Evolutionary conservation across 2,113 vertebrate genomes (phyloP), one percentile per base, ranked within the genome.

Genomic region (zebrafish (Danio rerio)): DNA sequence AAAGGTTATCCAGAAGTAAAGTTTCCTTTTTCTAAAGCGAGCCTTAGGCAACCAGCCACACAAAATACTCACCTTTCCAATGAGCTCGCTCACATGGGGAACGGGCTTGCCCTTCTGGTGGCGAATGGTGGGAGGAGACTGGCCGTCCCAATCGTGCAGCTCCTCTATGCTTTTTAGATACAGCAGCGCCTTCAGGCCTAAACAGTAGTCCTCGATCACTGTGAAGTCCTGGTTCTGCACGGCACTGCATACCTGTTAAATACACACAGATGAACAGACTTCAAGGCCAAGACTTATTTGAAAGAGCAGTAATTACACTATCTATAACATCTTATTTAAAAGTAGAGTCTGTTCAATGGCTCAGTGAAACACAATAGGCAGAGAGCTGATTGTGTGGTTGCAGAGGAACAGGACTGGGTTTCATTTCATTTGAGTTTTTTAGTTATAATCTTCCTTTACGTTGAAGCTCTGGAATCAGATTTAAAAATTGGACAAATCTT

Each of bases 81-180:
- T 74, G 53, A 98, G 89, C 4, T 96, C 95, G 81, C 92, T 87
- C 52, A 97, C 84, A 16, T 69, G 88, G 40, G 93, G 94, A 21
- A 96, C 85, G 8, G 95, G 93, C 86, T 98, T 98, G 84, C 97
- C 97, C 86, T 94, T 97, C 90, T 97, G 97, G 81, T 98, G 97
- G 69, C 86, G 65, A 73, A 88, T 42, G 11, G 95, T 96, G 13
- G 93, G 92, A 76, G 96, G 97, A 81, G 96, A 97, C 90, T 98
- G 97, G 8, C 97, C 96, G 1, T 96, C 89, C 96, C 97, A 97
- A 78, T 92, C 92, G 6, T 89, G 81, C 11, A 97, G 92, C 63
- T 97, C 93, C 42, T 95, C 95, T 47, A 97, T 92, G 89, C 94
- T 97, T 90, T 95, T 93, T 80, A 98, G 91, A 88, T 98, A 98